A percentile compares a stretch with the other conserved stretches of the same genome.
Conservation (phyloP, 1,140 invertebrate genomes). For the Conus ventricosus region DNA sequence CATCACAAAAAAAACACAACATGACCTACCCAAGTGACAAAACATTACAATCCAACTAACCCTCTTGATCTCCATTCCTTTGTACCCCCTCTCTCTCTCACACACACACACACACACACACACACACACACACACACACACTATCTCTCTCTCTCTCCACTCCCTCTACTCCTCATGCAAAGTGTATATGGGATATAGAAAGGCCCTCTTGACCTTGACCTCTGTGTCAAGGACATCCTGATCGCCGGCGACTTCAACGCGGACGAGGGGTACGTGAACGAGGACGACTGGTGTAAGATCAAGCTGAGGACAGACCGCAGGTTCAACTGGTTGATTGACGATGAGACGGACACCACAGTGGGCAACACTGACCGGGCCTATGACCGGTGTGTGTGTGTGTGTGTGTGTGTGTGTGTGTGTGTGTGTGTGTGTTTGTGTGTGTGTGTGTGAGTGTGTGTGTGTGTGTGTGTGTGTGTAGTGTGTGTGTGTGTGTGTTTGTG, state of each 20-base stretch:
- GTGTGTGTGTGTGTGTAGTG: neutral
- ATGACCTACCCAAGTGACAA: no score
- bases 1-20: no score
- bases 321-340: slow-evolving; percentile 72
- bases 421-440: neutral
- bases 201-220: neutral
- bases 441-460: neutral
- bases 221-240: slow-evolving; percentile 66
- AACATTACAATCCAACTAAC: no score
- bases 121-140: no score
- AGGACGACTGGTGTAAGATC: slow-evolving; percentile 61
- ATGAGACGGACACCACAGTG: slow-evolving; percentile 72
- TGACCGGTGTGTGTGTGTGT: slow-evolving; percentile 63
- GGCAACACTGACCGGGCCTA: slow-evolving; percentile 69
- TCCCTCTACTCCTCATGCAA: no score
- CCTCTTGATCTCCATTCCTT: no score
- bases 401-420: no score
- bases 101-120: no score
- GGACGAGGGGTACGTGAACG: slow-evolving; percentile 69
- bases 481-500: neutral
- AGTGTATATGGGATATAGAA: neutral
- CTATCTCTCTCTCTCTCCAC: no score
- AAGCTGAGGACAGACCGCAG: slow-evolving; percentile 58
- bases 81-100: no score
- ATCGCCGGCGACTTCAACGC: slow-evolving; percentile 74